Conservation (phyloP, 2,888 invertebrate species). For the Scrobipalpa atriplicella region DNA sequence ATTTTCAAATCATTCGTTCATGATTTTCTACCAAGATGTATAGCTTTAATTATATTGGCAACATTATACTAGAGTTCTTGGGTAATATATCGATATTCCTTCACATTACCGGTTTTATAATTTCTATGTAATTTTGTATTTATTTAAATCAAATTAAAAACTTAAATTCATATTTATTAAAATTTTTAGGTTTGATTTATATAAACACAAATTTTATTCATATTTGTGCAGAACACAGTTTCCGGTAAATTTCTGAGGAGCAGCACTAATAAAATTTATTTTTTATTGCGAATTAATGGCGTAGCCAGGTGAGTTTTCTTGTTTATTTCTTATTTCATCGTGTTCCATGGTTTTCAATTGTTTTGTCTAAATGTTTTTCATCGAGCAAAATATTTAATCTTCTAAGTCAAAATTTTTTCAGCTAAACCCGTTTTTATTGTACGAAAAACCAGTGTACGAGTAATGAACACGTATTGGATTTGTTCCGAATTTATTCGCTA, state of each 20-base stretch:
- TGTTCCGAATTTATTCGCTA: conserved; percentile 81
- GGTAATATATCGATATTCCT: too few species aligned
- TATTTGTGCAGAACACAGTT: not conserved
- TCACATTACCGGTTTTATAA: too few species aligned
- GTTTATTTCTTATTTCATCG: conserved; percentile 79
- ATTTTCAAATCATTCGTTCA: too few species aligned
- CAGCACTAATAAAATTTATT: conserved; percentile 66
- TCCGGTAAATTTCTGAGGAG: conserved; percentile 25
- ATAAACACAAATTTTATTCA: not conserved
- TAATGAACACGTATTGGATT: conserved; percentile 82
- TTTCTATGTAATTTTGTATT: too few species aligned
- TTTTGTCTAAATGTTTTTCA: conserved; percentile 79
- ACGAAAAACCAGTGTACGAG: conserved; percentile 74
- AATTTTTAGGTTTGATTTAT: not conserved
- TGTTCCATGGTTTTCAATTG: conserved; percentile 79
- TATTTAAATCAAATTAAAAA: too few species aligned
- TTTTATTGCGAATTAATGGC: conserved; percentile 83
- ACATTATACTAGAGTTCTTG: too few species aligned
- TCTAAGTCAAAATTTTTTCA: conserved; percentile 79
- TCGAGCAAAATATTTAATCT: conserved; percentile 75
- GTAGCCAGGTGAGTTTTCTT: conserved; percentile 82
- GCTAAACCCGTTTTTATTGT: conserved; percentile 70
- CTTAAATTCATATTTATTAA: too few species aligned
- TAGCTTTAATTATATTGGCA: too few species aligned
- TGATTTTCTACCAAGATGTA: too few species aligned